Percentiles rank a stretch among this genome's conserved stretches.
phyloP scores from a whole-genome alignment of 2,797 vertebrate species.

The Lutra lutra region DNA sequence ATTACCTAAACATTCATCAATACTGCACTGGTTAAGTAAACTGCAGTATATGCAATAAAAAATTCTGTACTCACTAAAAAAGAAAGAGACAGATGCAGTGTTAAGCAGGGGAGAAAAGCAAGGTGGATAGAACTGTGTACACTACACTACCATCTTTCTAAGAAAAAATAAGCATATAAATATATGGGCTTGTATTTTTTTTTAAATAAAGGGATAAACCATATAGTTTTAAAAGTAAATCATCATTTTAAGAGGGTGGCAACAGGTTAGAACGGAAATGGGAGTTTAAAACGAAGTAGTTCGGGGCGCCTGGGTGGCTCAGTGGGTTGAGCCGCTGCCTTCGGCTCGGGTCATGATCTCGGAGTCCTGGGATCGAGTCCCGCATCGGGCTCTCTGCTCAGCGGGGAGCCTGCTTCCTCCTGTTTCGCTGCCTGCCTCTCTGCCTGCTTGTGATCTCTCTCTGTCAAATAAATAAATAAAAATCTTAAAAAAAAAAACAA shows the following conservation, averaged over 20 bases:
- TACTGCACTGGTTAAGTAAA: not conserved
- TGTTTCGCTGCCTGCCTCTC: too few species aligned
- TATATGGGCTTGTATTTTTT: not conserved
- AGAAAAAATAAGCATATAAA: not conserved
- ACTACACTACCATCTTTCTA: not conserved
- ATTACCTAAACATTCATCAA: slow-evolving; percentile 10
- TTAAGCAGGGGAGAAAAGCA: not conserved
- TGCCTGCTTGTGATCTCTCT: too few species aligned
- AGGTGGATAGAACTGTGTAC: not conserved
- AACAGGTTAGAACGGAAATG: not conserved
- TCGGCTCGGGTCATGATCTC: too few species aligned
- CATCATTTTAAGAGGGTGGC: not conserved
- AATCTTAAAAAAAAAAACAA: too few species aligned
- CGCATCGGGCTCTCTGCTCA: too few species aligned
- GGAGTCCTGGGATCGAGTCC: too few species aligned
- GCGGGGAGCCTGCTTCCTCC: too few species aligned
- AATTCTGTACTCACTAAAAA: slow-evolving; percentile 1
- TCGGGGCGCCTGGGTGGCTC: too few species aligned
- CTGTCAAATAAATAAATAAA: too few species aligned
- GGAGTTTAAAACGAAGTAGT: not conserved
- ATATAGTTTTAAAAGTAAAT: not conserved
- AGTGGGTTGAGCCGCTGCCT: too few species aligned
- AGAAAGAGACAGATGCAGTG: not conserved
- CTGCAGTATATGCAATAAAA: not conserved
- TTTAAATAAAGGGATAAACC: not conserved